Base-by-base conservation (phyloP, 2,113 vertebrate species). In the Centrocercus urophasianus region DNA sequence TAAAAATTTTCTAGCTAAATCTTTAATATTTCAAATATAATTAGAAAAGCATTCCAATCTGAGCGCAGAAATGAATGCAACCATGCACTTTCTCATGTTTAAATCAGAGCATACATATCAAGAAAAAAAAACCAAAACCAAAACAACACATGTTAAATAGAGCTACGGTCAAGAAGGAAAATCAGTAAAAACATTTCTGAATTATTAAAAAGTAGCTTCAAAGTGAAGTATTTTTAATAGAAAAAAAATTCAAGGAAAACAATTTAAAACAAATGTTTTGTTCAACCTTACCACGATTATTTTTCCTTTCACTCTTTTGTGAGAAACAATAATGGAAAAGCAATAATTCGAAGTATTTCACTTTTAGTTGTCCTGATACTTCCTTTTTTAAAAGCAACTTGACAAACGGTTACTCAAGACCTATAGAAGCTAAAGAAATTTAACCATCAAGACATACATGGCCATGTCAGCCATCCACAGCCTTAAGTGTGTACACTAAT, bases 381-480 rank as follows among this genome's bases (percentile, higher is more conserved):
- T 36, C 38, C 25, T 15, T 6, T 25, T 59, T 19, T n/a, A 72
- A 40, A 70, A 77, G 5, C 27, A 34, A 19, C 47, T 81, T 64
- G 32, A 78, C 54, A 59, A 90, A 34, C 13, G 45, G 13, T 50
- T 6, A 32, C 38, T 94, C 56, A 30, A 83, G 45, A 88, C 19
- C 43, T 71, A 3, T 54, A 38, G 25, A 78, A 94, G 75, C n/a
- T 6, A 54, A 89, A 84, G 38, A 30, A 50, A 21, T 78, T 84
- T 81, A 81, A 60, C 66, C 83, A 56, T 19, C 28, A 83, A 86
- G 57, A 81, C 47, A 30, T 36, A 21, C 52, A 60, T 13, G 66
- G 54, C 71, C 75, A 72, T 24, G 64, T 82, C 78, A 84, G 48
- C 17, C 54, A 93, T 82, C 82, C 54, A 85, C 93, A 96, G 48